Base-by-base conservation (phyloP, 2,888 invertebrate genomes). In the Pollenia griseotomentosa region DNA sequence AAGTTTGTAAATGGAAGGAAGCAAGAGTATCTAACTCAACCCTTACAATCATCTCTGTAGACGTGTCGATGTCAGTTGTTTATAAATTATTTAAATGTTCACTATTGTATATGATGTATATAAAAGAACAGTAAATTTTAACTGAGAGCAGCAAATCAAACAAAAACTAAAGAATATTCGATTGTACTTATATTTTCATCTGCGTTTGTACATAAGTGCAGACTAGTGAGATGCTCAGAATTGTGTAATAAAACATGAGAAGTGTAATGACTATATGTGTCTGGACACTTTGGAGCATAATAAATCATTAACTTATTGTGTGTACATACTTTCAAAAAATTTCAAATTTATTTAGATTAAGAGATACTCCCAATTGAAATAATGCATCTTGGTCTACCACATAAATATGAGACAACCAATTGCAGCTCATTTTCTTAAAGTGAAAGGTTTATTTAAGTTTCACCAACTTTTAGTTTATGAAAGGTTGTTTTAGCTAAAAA, bases 201-300 rank as follows among this genome's bases (percentile, higher is more conserved):
- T 33, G 33, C 44, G 55, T 66, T 66, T 78, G 46, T 57, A 77
- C 23, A 23, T 46, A 55, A 66, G 77, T 65, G 42, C 33, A 63
- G 51, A 44, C 53, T 42, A 63, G 44, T 75, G 63, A 63, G 53
- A 46, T 44, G 1, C 9, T 19, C 44, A 16, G 51, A 19, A 44
- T 33, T 10, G 23, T 66, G 46, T 23, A 33, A 33, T 33, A 33
- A 33, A 33, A 33, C 33, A 68, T 68, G 51, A 33, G 51, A 68
- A 51, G 33, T 11, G 11, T 10, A n/a, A 68, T 46, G 10, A 33
- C 0, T 33, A 9, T 11, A 5, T 51, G 7, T 16, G 40, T 51
- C 33, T n/a, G n/a, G 11, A 19, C 19, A 65, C 65, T 65, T 51
- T 48, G 19, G 68, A n/a, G 2, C 7, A 3, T 10, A 42, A 48